Conservation (phyloP, 2,888 invertebrate species). For the Diploptera punctata region DNA sequence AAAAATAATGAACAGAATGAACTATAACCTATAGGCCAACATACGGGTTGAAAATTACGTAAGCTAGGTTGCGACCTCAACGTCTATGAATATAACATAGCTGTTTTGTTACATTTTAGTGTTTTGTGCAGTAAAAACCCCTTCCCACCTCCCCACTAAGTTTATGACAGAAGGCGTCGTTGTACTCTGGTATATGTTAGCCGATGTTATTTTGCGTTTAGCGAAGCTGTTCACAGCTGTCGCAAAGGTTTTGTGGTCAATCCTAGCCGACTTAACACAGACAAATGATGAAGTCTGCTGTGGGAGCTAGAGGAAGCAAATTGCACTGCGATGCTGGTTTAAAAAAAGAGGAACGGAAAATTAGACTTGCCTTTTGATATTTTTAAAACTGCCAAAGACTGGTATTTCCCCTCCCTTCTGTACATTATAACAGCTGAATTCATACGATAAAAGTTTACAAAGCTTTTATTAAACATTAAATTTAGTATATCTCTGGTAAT, state of each 20-base stretch:
- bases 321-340: slow-evolving; percentile 13
- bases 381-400: slow-evolving; percentile 1
- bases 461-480: neutral
- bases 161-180: slow-evolving; percentile 3
- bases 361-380: slow-evolving; percentile 12
- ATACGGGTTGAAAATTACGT: too few relatives aligned
- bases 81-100: slow-evolving; percentile 22
- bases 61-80: neutral
- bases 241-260: slow-evolving; percentile 28
- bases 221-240: slow-evolving; percentile 23
- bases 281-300: slow-evolving; percentile 21
- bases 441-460: slow-evolving; percentile 3
- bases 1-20: too few relatives aligned
- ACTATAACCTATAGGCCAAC: too few relatives aligned
- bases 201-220: slow-evolving; percentile 17
- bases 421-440: slow-evolving; percentile 13
- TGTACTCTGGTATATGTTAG: neutral
- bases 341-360: slow-evolving; percentile 18
- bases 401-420: neutral
- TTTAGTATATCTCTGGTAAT: neutral
- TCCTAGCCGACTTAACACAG: slow-evolving; percentile 22
- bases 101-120: slow-evolving; percentile 24
- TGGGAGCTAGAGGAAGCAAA: slow-evolving; percentile 5
- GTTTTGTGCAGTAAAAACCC: slow-evolving; percentile 23
- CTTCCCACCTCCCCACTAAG: neutral